Evolutionary conservation across 2,113 vertebrate species (phyloP).

Genomic region (Bostrychus sinensis): DNA sequence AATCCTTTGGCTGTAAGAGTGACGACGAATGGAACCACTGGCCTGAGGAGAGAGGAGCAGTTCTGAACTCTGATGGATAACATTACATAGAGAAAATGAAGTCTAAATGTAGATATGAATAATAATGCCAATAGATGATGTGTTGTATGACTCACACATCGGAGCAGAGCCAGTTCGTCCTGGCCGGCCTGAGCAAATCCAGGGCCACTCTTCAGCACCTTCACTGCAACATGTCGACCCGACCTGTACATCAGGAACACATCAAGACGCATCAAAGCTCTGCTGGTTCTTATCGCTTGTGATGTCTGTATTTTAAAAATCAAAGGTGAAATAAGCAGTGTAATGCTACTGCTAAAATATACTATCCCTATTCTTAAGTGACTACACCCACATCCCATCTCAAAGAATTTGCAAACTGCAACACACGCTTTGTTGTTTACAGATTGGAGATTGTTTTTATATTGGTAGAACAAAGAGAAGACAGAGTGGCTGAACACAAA

Average conservation of each 20-base stretch:
- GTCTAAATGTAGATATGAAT: not conserved
- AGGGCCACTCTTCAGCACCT: conserved; percentile 84
- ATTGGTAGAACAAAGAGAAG: no score
- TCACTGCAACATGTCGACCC: conserved; percentile 80
- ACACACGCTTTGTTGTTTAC: no score
- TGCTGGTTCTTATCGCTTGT: no score
- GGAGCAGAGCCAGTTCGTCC: conserved; percentile 83
- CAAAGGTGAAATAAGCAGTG: no score
- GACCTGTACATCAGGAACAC: conserved; percentile 47
- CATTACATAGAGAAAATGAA: not conserved
- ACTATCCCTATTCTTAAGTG: no score
- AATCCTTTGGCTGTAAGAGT: conserved; percentile 75
- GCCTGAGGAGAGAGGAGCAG: conserved; percentile 66
- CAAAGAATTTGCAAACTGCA: no score
- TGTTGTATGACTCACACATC: conserved; percentile 74
- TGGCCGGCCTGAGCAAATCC: conserved; percentile 82
- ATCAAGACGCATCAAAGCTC: no score
- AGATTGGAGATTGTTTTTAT: no score
- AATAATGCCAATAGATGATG: not conserved
- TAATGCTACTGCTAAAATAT: no score
- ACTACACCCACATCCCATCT: no score
- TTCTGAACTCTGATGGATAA: not conserved
- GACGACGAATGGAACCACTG: conserved; percentile 73
- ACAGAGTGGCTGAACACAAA: no score
- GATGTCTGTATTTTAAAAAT: no score